Evolutionary conservation across 2,113 vertebrate species (phyloP).

Genomic region (Calidris pygmaea): DNA sequence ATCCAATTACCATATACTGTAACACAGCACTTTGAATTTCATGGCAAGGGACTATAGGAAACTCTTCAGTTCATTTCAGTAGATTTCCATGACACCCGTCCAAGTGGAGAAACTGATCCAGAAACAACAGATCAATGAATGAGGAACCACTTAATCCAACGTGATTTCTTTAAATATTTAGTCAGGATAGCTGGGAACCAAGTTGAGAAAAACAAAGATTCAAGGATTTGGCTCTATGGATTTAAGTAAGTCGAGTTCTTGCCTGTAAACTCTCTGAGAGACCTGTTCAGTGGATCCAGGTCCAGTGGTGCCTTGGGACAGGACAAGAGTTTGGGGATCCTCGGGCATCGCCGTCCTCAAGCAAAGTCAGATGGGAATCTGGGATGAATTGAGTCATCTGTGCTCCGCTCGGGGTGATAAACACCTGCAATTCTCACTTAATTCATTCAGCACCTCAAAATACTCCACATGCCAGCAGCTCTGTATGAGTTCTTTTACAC

Average conservation of each 20-base stretch:
- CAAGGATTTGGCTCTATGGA: background rate
- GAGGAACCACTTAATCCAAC: background rate
- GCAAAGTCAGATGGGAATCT: background rate
- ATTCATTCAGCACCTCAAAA: background rate
- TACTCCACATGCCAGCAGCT: background rate
- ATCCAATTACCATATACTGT: background rate
- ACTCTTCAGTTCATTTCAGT: background rate
- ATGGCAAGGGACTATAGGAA: background rate
- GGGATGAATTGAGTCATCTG: background rate
- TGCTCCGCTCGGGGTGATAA: background rate
- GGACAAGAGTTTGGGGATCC: background rate
- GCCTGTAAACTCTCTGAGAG: background rate
- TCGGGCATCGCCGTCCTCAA: fast-evolving
- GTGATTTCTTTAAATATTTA: background rate
- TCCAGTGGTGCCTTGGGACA: background rate
- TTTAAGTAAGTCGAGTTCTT: background rate
- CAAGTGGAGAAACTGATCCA: constrained; percentile 27
- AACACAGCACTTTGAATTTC: background rate
- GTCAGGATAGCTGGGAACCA: background rate
- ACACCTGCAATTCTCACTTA: background rate
- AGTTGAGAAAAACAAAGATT: background rate
- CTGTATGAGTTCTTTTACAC: background rate
- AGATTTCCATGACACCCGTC: background rate
- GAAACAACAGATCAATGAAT: constrained; percentile 19
- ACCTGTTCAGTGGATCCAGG: background rate